phyloP scores from a whole-genome alignment of 37 sponge, comb jelly and placozoan genomes.

The Dysidea cf. avara region DNA sequence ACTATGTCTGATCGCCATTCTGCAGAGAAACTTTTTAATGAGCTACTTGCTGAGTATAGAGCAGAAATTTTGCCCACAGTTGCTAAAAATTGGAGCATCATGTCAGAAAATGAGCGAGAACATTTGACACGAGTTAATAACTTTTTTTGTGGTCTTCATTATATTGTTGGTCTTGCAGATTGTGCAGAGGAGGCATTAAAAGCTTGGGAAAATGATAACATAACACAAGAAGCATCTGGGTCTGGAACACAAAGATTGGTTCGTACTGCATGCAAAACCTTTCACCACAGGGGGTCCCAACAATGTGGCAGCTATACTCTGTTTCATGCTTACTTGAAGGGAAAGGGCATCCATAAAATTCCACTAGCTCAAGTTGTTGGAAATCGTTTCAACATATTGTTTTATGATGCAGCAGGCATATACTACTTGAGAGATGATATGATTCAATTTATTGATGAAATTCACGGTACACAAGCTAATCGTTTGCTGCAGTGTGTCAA shows the following conservation, averaged over 20 bases:
- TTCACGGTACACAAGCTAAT: constrained; percentile 28
- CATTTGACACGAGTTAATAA: constrained; percentile 28
- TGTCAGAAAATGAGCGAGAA: constrained; percentile 19
- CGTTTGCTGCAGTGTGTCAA: constrained; percentile 30
- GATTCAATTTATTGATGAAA: constrained; percentile 16
- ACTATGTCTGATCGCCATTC: constrained; percentile 58
- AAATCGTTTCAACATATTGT: constrained; percentile 38
- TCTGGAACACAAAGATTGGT: constrained; percentile 37
- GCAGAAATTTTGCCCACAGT: constrained; percentile 35
- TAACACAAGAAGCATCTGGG: not conserved
- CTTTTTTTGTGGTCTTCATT: constrained; percentile 64
- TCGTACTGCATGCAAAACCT: constrained; percentile 55
- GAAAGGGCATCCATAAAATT: constrained; percentile 16
- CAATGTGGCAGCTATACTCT: constrained; percentile 14
- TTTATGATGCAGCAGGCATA: constrained; percentile 53
- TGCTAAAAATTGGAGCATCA: constrained; percentile 5
- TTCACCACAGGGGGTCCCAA: constrained; percentile 42
- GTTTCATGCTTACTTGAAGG: constrained; percentile 28
- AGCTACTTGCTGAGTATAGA: constrained; percentile 15
- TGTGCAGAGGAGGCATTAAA: constrained; percentile 21
- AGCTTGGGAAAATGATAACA: constrained; percentile 27
- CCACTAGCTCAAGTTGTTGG: constrained; percentile 45
- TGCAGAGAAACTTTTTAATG: constrained; percentile 39
- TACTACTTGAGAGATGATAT: constrained; percentile 22
- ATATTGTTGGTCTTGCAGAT: constrained; percentile 52